Evolutionary conservation across 1,140 invertebrate genomes (phyloP).

Genomic region (Battus philenor): DNA sequence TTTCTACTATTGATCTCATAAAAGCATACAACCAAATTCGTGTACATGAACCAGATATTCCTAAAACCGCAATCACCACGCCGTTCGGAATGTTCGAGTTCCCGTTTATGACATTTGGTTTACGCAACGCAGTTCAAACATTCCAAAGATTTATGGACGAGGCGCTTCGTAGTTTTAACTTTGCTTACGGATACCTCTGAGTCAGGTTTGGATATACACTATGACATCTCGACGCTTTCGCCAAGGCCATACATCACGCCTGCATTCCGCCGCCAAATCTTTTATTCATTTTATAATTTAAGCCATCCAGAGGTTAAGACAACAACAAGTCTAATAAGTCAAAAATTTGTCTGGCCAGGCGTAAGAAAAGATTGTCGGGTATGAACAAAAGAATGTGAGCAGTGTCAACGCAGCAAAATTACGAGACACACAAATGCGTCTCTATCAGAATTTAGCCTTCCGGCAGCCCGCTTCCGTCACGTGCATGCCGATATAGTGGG

Average conservation of each 20-base stretch:
- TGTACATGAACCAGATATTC: not conserved
- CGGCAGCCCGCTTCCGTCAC: not conserved
- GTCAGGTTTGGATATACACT: not conserved
- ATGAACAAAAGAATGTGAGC: not conserved
- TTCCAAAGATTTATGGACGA: not conserved
- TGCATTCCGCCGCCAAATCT: conserved; percentile 3
- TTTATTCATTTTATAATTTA: conserved; percentile 2
- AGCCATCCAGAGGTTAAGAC: conserved; percentile 8
- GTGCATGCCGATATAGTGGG: conserved; percentile 14
- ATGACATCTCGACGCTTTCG: not conserved
- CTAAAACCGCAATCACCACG: not conserved
- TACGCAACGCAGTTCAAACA: not conserved
- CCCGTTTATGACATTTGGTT: not conserved
- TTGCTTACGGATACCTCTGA: not conserved
- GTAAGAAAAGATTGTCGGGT: conserved; percentile 1
- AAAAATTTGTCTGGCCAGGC: conserved; percentile 6
- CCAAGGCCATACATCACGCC: conserved; percentile 1
- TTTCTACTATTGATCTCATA: not conserved
- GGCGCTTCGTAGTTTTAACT: not conserved
- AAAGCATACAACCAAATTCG: conserved; percentile 1
- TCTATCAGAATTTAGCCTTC: not conserved
- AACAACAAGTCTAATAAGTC: not conserved
- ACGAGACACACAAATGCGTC: conserved; percentile 8
- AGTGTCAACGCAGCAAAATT: conserved; percentile 6
- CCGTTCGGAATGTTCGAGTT: not conserved